Conservation (phyloP, 2,113 vertebrate species). For the Melozone crissalis region DNA sequence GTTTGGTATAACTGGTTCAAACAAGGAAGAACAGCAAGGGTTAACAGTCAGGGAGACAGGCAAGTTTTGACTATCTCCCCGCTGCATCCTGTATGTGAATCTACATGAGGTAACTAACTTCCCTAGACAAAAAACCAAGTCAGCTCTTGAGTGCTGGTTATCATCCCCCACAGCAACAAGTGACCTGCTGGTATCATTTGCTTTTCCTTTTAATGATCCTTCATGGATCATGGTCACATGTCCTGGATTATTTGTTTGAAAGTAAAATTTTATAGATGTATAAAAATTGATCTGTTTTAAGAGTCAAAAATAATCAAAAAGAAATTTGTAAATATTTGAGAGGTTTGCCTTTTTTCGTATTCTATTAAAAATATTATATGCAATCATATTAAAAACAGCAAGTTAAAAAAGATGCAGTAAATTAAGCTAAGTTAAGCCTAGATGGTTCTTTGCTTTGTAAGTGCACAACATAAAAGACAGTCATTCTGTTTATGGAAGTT, state of each 20-base stretch:
- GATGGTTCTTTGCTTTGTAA: neutral
- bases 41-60: neutral
- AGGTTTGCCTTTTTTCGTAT: neutral
- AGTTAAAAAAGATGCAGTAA: neutral
- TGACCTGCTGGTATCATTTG: fast-evolving
- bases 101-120: neutral
- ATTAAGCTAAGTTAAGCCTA: neutral
- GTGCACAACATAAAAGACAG: neutral
- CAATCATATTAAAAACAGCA: neutral
- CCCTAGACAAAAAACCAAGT: neutral
- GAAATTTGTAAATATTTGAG: neutral
- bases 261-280: neutral
- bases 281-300: neutral
- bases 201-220: neutral
- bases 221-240: fast-evolving
- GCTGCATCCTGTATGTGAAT: neutral
- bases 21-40: neutral
- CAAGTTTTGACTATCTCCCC: neutral
- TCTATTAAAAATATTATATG: neutral
- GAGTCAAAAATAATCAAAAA: neutral
- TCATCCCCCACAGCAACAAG: neutral
- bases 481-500: neutral
- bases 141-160: neutral
- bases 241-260: neutral
- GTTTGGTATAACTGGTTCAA: neutral